Evolutionary conservation across 2,888 invertebrate genomes (phyloP).

Genomic region (Bombylius major): DNA sequence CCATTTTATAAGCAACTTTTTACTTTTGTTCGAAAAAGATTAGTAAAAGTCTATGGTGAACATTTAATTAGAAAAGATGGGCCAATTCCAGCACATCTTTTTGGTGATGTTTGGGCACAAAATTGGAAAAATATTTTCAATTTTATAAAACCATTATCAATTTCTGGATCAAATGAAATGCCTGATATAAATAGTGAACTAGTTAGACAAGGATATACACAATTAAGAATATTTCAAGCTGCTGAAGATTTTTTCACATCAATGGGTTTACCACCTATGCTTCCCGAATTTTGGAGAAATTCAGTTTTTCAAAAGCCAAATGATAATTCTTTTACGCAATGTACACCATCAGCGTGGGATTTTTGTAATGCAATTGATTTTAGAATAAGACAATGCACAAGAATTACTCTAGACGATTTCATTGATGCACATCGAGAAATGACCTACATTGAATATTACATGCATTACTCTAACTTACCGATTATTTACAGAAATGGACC

Average conservation of each 20-base stretch:
- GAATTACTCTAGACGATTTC: conserved; percentile 62
- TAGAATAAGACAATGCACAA: conserved; percentile 74
- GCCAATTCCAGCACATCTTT: conserved; percentile 71
- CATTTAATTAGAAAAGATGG: conserved; percentile 49
- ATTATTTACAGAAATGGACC: conserved; percentile 67
- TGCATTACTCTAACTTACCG: conserved; percentile 64
- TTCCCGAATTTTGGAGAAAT: conserved; percentile 72
- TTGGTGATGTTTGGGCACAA: conserved; percentile 80
- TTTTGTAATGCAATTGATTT: conserved; percentile 74
- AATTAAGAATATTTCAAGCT: conserved; percentile 65
- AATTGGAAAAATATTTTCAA: conserved; percentile 67
- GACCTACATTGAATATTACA: conserved; percentile 70
- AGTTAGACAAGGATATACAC: conserved; percentile 59
- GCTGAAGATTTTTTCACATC: conserved; percentile 75
- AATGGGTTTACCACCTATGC: conserved; percentile 64
- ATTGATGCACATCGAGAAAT: conserved; percentile 72
- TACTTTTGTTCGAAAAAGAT: conserved; percentile 61
- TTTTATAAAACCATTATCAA: conserved; percentile 59
- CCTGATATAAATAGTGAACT: conserved; percentile 68
- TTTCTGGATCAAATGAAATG: conserved; percentile 53
- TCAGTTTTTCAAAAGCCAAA: conserved; percentile 66
- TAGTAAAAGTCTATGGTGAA: conserved; percentile 51
- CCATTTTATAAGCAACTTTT: conserved; percentile 74
- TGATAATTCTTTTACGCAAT: conserved; percentile 48
- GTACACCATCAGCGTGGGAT: conserved; percentile 74